phyloP scores from a whole-genome alignment of 2,888 invertebrate genomes.

The Amaurobius ferox region DNA sequence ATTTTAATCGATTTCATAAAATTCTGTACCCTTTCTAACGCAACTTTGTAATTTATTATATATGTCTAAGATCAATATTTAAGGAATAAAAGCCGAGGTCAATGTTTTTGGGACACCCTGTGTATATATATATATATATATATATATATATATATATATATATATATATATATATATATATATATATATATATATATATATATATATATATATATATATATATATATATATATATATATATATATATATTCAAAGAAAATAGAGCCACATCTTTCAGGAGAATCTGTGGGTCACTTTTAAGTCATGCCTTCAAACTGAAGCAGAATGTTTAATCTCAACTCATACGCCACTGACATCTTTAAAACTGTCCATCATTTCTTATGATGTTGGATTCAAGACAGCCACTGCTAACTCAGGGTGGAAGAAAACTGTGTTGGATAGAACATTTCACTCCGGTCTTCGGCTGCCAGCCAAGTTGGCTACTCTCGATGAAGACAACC shows the following conservation, averaged over 20 bases:
- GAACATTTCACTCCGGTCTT: constrained; percentile 20
- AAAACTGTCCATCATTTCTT: constrained; percentile 49
- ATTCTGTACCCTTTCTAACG: no score
- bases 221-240: no score
- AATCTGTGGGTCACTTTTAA: constrained; percentile 1
- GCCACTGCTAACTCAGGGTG: background rate
- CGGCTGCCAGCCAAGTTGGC: constrained; percentile 57
- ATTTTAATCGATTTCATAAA: no score
- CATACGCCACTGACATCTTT: constrained; percentile 50
- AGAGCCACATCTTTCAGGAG: background rate
- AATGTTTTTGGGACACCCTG: no score
- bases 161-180: no score
- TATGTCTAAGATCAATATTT: no score
- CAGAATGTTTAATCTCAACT: constrained; percentile 64
- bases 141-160: no score
- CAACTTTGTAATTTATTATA: no score
- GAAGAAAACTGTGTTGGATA: constrained; percentile 37
- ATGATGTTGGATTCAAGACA: constrained; percentile 36
- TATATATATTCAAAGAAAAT: constrained; percentile 2
- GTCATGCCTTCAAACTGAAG: constrained; percentile 22
- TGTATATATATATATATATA: no score
- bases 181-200: no score
- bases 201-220: no score
- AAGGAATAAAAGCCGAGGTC: no score
- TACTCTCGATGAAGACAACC: background rate